Conservation (phyloP, 2,113 vertebrate species). For the Hystrix brachyura region DNA sequence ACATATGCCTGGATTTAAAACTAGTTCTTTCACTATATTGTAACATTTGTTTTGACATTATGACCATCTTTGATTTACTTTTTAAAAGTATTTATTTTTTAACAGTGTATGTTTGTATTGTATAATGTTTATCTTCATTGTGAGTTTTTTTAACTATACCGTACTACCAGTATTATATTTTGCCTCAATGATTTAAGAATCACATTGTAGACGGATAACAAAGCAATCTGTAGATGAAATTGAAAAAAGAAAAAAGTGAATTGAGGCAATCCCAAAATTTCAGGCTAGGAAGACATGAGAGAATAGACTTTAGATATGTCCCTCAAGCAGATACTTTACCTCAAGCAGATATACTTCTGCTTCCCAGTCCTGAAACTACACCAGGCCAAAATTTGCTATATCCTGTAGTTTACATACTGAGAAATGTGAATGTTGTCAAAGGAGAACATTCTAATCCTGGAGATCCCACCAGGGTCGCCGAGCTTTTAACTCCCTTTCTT, state of each 20-base stretch:
- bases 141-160: neutral
- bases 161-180: neutral
- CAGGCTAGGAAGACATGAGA: neutral
- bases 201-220: neutral
- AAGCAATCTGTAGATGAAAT: neutral
- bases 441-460: neutral
- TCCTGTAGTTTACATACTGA: neutral
- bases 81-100: neutral
- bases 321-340: neutral
- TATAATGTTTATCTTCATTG: neutral
- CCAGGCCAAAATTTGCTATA: neutral
- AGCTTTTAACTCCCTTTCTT: neutral
- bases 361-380: neutral
- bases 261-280: neutral
- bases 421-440: rapidly evolving
- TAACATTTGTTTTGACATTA: neutral
- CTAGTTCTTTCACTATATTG: neutral
- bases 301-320: neutral
- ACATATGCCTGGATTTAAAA: neutral
- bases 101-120: neutral
- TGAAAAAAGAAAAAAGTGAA: neutral
- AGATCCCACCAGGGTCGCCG: neutral
- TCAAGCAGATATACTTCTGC: neutral
- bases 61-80: neutral
- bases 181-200: neutral